Evolutionary conservation across 2,888 invertebrate genomes (phyloP).

Genomic region (Eupithecia vulgata): DNA sequence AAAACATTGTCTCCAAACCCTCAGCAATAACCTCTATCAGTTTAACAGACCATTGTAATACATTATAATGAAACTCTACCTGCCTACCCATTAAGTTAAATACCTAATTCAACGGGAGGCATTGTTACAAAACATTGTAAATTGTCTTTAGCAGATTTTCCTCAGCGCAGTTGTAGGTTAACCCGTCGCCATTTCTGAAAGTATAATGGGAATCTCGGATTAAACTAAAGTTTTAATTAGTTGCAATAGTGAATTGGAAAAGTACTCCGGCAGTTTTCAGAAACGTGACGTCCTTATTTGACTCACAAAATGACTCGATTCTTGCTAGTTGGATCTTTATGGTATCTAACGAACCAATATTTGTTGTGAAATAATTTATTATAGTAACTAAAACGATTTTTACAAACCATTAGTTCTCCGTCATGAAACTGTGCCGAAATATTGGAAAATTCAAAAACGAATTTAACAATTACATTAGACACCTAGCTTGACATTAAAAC

Average conservation of each 20-base stretch:
- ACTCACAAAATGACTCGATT: conserved; percentile 60
- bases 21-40: too few species aligned
- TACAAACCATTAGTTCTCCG: too few species aligned
- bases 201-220: conserved; percentile 79
- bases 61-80: too few species aligned
- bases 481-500: too few species aligned
- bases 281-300: conserved; percentile 61
- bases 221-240: conserved; percentile 82
- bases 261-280: conserved; percentile 60
- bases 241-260: conserved; percentile 78
- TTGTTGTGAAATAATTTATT: too few species aligned
- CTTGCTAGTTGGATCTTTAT: conserved; percentile 10
- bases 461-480: too few species aligned
- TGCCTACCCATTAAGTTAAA: too few species aligned
- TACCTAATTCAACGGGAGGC: not conserved
- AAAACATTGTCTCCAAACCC: too few species aligned
- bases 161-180: conserved; percentile 59
- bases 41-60: too few species aligned
- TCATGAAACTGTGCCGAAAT: too few species aligned
- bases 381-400: too few species aligned
- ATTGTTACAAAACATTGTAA: conserved; percentile 48
- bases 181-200: conserved; percentile 73
- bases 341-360: not conserved
- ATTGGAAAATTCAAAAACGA: too few species aligned
- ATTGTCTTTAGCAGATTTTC: conserved; percentile 48